Conservation (phyloP, 2,888 invertebrate species). For the Scaptomyza tumidula region DNA sequence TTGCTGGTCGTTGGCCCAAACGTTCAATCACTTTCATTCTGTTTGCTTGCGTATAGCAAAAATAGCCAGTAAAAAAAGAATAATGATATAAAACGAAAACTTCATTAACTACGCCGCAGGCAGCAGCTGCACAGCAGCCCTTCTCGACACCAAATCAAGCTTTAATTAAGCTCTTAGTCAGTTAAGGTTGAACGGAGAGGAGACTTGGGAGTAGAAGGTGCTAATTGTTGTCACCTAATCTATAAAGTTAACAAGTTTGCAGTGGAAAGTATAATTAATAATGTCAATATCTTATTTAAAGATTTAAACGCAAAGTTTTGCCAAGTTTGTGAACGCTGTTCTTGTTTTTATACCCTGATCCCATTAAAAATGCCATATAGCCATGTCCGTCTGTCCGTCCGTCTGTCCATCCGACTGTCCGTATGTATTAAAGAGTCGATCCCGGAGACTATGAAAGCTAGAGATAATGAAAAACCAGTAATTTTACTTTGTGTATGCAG, state of each 20-base stretch:
- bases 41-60: conserved; percentile 7
- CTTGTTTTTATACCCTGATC: no score
- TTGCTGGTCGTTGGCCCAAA: conserved; percentile 50
- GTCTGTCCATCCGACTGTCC: no score
- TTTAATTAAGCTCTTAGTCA: conserved; percentile 25
- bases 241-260: neutral
- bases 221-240: conserved; percentile 25
- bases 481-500: no score
- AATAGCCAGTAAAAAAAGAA: neutral
- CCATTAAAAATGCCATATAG: no score
- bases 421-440: no score
- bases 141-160: conserved; percentile 15
- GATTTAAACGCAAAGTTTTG: neutral
- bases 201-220: neutral
- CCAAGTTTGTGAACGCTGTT: no score
- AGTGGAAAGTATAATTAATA: neutral
- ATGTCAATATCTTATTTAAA: neutral
- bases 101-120: conserved; percentile 43
- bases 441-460: no score
- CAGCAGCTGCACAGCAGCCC: conserved; percentile 25
- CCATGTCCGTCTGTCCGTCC: no score
- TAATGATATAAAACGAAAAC: conserved; percentile 2
- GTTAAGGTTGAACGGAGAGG: conserved; percentile 2
- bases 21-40: conserved; percentile 53
- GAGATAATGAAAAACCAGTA: no score